Evolutionary conservation across 2,797 vertebrate genomes (phyloP).

Genomic region (Borostomias antarcticus): DNA sequence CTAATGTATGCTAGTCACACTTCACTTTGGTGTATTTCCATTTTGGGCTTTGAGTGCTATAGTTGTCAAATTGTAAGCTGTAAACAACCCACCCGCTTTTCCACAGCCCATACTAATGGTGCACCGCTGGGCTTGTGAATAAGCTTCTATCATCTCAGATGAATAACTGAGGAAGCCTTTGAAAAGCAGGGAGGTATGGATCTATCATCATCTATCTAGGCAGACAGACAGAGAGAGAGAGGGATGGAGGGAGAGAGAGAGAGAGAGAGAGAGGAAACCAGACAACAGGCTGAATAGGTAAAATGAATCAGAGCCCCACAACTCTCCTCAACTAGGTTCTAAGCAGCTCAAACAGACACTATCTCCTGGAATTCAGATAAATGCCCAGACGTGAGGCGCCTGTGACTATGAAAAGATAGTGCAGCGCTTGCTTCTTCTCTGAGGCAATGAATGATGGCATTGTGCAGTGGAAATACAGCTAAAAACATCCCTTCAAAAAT

Average conservation of each 20-base stretch:
- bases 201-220: not conserved
- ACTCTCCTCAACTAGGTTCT: no score
- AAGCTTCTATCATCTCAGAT: not conserved
- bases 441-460: not conserved
- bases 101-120: no score
- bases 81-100: not conserved
- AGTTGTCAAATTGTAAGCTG: no score
- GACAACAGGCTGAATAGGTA: conserved; percentile 27
- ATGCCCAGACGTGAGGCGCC: not conserved
- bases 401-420: not conserved
- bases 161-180: not conserved
- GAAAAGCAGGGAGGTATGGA: no score
- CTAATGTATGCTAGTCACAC: no score
- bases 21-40: not conserved
- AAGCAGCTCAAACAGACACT: not conserved
- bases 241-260: conserved; percentile 5
- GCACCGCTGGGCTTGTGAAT: not conserved
- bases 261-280: conserved; percentile 25
- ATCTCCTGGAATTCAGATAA: not conserved
- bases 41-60: not conserved
- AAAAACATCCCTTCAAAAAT: no score
- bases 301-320: conserved; percentile 24
- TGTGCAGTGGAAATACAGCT: no score
- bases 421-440: no score
- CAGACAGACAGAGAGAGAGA: not conserved